These are phyloP conservation scores for Phycodurus eques DNA, from an alignment of 2,113 vertebrate genomes.

Conservation along the genomic window DNA sequence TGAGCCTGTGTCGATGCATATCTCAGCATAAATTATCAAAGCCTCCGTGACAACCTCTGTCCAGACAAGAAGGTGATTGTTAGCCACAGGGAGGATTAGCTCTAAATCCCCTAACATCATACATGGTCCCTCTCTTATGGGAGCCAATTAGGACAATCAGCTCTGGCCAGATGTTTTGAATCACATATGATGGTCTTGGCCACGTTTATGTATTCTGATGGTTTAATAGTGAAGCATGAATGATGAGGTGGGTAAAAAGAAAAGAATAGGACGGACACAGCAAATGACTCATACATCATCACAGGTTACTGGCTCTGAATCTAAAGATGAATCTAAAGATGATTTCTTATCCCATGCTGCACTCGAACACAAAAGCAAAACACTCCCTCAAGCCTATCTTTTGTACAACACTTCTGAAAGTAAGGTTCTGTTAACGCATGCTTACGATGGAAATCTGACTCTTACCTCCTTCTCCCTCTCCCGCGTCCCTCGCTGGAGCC, in stretches of 20 bases:
- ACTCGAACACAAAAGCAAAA: conserved; percentile 18
- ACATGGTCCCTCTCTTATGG: conserved; percentile 43
- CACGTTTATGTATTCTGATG: conserved; percentile 17
- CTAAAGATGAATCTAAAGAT: conserved; percentile 2
- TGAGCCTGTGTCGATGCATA: conserved; percentile 56
- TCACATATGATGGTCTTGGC: conserved; percentile 21
- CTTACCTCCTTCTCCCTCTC: conserved; percentile 62
- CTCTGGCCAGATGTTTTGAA: conserved; percentile 50
- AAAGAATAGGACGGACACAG: conserved; percentile 4
- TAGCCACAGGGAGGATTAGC: conserved; percentile 63
- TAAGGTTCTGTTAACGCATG: background rate
- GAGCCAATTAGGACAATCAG: conserved; percentile 48
- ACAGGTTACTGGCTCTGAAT: background rate
- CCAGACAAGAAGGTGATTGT: conserved; percentile 70
- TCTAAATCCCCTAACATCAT: conserved; percentile 57
- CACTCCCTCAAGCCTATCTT: background rate
- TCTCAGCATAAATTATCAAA: conserved; percentile 67
- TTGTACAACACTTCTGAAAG: background rate
- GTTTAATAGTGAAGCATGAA: background rate
- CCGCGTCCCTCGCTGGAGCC: conserved; percentile 55
- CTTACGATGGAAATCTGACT: conserved; percentile 42
- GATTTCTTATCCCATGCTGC: conserved; percentile 9
- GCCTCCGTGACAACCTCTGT: conserved; percentile 60
- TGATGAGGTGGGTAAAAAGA: conserved; percentile 1
- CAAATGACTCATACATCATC: conserved; percentile 10